Conservation (phyloP, 1,140 invertebrate species). For the Chionoecetes opilio region DNA sequence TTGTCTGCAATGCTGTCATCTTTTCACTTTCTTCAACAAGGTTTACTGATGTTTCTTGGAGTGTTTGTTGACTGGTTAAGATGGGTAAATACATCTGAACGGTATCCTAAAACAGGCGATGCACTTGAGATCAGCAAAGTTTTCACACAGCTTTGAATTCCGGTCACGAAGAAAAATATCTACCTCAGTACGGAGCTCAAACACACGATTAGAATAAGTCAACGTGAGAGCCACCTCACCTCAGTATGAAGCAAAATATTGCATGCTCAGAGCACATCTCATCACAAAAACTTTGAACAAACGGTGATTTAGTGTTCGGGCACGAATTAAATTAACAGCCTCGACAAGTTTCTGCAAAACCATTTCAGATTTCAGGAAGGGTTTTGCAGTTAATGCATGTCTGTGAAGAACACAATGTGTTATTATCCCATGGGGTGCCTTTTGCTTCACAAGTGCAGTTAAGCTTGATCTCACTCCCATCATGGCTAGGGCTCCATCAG, state of each 20-base stretch:
- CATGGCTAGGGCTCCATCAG: constrained; percentile 58
- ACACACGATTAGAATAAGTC: constrained; percentile 56
- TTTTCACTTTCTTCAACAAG: constrained; percentile 55
- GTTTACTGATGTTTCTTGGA: constrained; percentile 62
- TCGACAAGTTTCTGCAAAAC: constrained; percentile 56
- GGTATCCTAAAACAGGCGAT: constrained; percentile 50
- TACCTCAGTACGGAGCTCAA: constrained; percentile 60
- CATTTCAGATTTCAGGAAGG: constrained; percentile 41
- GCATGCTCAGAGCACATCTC: constrained; percentile 52
- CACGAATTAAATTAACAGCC: constrained; percentile 40
- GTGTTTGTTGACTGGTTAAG: constrained; percentile 64
- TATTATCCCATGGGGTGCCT: constrained; percentile 43
- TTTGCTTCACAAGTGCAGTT: constrained; percentile 59
- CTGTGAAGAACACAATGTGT: constrained; percentile 63
- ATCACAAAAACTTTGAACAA: constrained; percentile 63
- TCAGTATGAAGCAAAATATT: constrained; percentile 51
- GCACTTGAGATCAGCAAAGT: constrained; percentile 56
- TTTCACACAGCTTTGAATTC: constrained; percentile 59
- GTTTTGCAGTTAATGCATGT: constrained; percentile 61
- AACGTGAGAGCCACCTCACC: constrained; percentile 60
- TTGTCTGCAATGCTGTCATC: constrained; percentile 60
- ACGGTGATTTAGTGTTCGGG: constrained; percentile 52
- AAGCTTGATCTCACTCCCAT: constrained; percentile 52
- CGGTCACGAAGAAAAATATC: constrained; percentile 60
- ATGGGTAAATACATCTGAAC: constrained; percentile 58